Base-by-base conservation (phyloP, 1,140 invertebrate species). In the Antheraea mylitta region DNA sequence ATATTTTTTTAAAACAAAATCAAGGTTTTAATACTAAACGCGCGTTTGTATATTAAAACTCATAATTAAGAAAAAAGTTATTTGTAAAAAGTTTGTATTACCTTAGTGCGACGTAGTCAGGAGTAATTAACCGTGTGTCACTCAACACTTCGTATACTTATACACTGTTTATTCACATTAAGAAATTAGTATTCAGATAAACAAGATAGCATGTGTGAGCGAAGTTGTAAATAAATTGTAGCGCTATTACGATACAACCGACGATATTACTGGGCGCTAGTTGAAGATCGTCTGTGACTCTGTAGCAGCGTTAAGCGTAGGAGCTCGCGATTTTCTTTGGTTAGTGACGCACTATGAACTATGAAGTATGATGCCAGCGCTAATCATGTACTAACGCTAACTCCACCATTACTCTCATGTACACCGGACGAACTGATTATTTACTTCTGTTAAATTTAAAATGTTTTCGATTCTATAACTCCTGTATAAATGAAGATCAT, bases 1-100 rank as follows among this genome's bases (percentile, higher is more conserved):
- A 81, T 82, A 87, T 85, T 16, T 53, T 53, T 53, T 87, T 83
- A 82, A 85, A 86, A 85, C 78, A 74, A 83, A 79, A 86, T 83
- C 89, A 91, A 89, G 87, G 89, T 80, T 79, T 61, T 22, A 64
- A 53, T 53, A 53, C 13, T n/a, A 53, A 53, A 53, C 11, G 11
- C 16, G 13, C 45, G 13, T 62, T 58, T 10, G 16, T 13, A 48
- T 68, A 64, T 69, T 65, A 62, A 42, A 68, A 16, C 9, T n/a
- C 11, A 0, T 36, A 8, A 64, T 38, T 37, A 37, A 63, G 11
- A 10, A 8, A 11, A n/a, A 61, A 30, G n/a, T 30, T 30, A 22
- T 61, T 30, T 30, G 5, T 61, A 8, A 22, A 61, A 61, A 61
- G 13, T 22, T 22, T 9, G 19, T 22, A 22, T 61, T 61, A 61